Conservation (phyloP, 2,113 vertebrate species). For the Onychostruthus taczanowskii region DNA sequence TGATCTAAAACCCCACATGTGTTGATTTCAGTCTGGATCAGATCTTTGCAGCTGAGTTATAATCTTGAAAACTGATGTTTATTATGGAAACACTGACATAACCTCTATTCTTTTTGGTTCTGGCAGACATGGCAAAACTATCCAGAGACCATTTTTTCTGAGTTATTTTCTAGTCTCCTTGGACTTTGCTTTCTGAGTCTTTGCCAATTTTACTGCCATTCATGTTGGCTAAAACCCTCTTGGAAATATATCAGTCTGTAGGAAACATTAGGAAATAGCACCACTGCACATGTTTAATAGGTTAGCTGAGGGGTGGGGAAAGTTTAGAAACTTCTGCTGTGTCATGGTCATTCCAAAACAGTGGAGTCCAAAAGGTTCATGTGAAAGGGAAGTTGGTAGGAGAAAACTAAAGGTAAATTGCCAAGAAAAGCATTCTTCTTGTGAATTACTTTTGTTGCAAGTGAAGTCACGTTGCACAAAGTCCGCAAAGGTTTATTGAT, state of each 20-base stretch:
- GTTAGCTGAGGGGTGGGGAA: slow-evolving; percentile 22
- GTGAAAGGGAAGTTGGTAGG: neutral
- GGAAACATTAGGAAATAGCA: slow-evolving; percentile 23
- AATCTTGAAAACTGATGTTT: slow-evolving; percentile 43
- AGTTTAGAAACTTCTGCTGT: slow-evolving; percentile 37
- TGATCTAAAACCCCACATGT: neutral
- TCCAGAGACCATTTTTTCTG: slow-evolving; percentile 39
- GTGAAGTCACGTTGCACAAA: neutral
- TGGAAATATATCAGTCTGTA: slow-evolving; percentile 27
- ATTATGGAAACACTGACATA: slow-evolving; percentile 64
- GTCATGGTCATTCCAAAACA: slow-evolving; percentile 35
- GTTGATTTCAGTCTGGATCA: slow-evolving; percentile 30
- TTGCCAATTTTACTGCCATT: slow-evolving; percentile 29
- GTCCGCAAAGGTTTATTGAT: slow-evolving; percentile 21
- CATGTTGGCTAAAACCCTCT: neutral
- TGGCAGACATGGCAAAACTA: slow-evolving; percentile 35
- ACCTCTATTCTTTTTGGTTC: slow-evolving; percentile 34
- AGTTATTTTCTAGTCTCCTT: slow-evolving; percentile 34
- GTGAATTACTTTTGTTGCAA: slow-evolving; percentile 2
- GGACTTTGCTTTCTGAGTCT: slow-evolving; percentile 36
- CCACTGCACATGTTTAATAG: neutral
- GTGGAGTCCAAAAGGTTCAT: neutral
- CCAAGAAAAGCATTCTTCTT: neutral
- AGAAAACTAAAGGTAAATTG: slow-evolving; percentile 15
- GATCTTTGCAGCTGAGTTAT: slow-evolving; percentile 15